Conservation (phyloP, 2,888 invertebrate species). For the Thymelicus lineola region DNA sequence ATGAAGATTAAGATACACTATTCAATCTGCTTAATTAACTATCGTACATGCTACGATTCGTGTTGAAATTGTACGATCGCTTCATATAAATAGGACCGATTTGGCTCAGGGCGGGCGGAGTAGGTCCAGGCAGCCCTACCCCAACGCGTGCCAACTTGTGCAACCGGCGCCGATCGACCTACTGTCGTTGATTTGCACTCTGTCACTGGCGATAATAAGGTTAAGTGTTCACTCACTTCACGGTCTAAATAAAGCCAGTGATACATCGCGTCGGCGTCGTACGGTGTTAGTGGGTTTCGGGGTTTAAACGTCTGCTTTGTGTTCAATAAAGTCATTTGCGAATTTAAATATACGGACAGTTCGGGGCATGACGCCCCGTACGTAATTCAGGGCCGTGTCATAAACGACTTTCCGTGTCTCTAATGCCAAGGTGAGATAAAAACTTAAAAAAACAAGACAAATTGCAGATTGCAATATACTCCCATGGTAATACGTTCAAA, state of each 20-base stretch:
- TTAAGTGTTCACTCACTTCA: slow-evolving; percentile 1
- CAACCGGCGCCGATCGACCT: neutral
- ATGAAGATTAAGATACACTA: too few relatives aligned
- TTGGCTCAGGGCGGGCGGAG: slow-evolving; percentile 5
- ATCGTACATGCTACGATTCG: neutral
- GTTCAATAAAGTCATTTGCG: neutral
- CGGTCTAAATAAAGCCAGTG: neutral
- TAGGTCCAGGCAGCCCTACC: slow-evolving; percentile 1
- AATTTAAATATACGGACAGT: neutral
- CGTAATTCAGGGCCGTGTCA: neutral
- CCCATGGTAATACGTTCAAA: slow-evolving; percentile 12
- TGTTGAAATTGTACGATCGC: neutral
- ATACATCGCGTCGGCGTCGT: neutral
- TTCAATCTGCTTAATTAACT: too few relatives aligned
- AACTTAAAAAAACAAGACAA: neutral
- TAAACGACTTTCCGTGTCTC: neutral
- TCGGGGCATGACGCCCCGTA: too few relatives aligned
- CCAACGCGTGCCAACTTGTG: slow-evolving; percentile 20
- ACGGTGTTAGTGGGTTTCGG: slow-evolving; percentile 1
- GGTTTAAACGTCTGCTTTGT: slow-evolving; percentile 1
- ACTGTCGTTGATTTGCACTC: slow-evolving; percentile 6
- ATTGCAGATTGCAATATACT: neutral
- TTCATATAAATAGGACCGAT: neutral
- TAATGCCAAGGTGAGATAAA: neutral
- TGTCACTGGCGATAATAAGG: slow-evolving; percentile 7